Conservation (phyloP, 2,888 invertebrate genomes). For the Schrankia costaestrigalis region DNA sequence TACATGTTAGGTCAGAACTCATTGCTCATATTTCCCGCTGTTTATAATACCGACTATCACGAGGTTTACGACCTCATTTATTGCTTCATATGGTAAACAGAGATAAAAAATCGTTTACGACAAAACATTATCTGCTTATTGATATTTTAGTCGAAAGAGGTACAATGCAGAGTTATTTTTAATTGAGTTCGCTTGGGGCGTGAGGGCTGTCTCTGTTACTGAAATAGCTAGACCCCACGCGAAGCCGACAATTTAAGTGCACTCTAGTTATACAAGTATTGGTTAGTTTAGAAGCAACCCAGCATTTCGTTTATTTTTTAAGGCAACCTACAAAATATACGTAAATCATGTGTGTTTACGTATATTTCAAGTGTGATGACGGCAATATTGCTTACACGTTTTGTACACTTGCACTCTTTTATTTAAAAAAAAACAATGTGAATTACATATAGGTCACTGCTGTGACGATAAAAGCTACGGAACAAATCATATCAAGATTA, state of each 20-base stretch:
- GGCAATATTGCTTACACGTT: no score
- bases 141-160: no score
- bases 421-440: no score
- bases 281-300: conserved; percentile 20
- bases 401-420: no score
- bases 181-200: conserved; percentile 28
- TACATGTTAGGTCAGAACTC: conserved; percentile 12
- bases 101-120: conserved; percentile 20
- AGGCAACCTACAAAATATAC: no score
- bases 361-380: no score
- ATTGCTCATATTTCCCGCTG: conserved; percentile 20
- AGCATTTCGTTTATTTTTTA: no score
- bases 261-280: conserved; percentile 25
- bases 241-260: conserved; percentile 15
- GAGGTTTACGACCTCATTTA: conserved; percentile 30
- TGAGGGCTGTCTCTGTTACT: conserved; percentile 24
- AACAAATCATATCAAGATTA: no score
- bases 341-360: no score
- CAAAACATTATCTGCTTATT: no score
- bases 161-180: conserved; percentile 21
- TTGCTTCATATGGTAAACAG: conserved; percentile 23
- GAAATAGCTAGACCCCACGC: conserved; percentile 45
- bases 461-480: no score
- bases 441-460: no score
- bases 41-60: conserved; percentile 24